Percentiles rank a stretch among this genome's conserved stretches.
Evolutionary conservation across 2,888 invertebrate genomes (phyloP).

Genomic region (Diarsia brunnea): DNA sequence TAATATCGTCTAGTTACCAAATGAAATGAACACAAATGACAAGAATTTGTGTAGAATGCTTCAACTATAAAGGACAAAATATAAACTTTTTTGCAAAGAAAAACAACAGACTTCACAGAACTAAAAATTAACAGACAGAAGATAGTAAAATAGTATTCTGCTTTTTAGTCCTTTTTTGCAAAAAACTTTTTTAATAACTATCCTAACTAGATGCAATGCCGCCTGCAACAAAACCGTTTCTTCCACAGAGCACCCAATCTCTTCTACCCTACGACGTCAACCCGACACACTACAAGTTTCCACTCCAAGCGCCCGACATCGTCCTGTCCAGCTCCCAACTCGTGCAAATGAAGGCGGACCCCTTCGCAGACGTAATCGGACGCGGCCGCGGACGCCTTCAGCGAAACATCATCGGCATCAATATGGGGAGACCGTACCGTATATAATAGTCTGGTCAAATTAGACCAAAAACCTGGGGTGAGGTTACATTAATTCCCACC

Average conservation of each 20-base stretch:
- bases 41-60: too few relatives aligned
- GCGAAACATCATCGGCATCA: conserved; percentile 52
- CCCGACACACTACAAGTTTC: conserved; percentile 40
- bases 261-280: conserved; percentile 5
- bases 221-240: background rate
- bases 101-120: too few relatives aligned
- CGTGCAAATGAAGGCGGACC: too few relatives aligned
- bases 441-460: conserved; percentile 7
- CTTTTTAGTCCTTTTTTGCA: too few relatives aligned
- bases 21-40: too few relatives aligned
- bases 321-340: conserved; percentile 8
- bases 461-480: too few relatives aligned
- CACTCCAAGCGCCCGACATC: conserved; percentile 10
- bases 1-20: too few relatives aligned
- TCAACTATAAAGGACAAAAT: too few relatives aligned
- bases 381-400: conserved; percentile 46
- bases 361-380: background rate
- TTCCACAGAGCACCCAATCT: background rate
- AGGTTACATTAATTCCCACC: too few relatives aligned
- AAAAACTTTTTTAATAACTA: background rate
- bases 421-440: conserved; percentile 62
- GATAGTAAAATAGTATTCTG: too few relatives aligned
- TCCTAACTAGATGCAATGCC: background rate
- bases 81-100: too few relatives aligned
- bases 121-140: too few relatives aligned